Base-by-base conservation (phyloP, 2,888 invertebrate genomes). In the Meiosimyza platycephala region DNA sequence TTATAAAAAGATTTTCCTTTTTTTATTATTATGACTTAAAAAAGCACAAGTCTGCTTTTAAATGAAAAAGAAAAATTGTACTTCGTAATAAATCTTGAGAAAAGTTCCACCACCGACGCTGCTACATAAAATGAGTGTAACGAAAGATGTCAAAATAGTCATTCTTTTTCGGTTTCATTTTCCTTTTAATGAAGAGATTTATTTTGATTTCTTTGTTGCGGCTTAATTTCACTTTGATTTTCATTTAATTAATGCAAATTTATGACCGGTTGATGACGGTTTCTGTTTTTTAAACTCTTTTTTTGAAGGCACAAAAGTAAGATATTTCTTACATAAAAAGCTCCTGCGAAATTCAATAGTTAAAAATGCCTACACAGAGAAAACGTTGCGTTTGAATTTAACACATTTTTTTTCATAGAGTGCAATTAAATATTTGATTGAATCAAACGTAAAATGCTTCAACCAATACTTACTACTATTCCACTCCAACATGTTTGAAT, bases 101-200 rank as follows among this genome's bases (percentile, higher is more conserved):
- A 50, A 22, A 40, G 33, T 15, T 9, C 1, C 6, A 40, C 3
- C 9, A 9, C 6, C 40, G 2, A 7, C 22, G 50, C 22, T 16
- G 33, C 47, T n/a, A 22, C 6, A n/a, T n/a, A 15, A 66, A 60
- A 50, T 13, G 62, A 54, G 62, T 47, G 22, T 33, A 62, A 52
- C 67, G 28, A 66, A 72, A 72, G 62, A 72, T 68, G 67, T 62
- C 62, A 67, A 72, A 72, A 68, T 59, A 60, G 22, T 50, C 33
- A 62, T 52, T 65, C 11, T 64, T 48, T 65, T 59, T 33, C 6
- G 15, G 18, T 65, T 64, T 63, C 52, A 59, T 73, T 73, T 69
- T 52, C 60, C 15, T 65, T 71, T 71, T 67, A 71, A 73, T 73
- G 73, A 73, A 71, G 73, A 62, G 71, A 73, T 73, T 73, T 73